A percentile compares a stretch with the other conserved stretches of the same genome.
Evolutionary conservation across 1,140 invertebrate species (phyloP).

Genomic region (Medauroidea extradentata): DNA sequence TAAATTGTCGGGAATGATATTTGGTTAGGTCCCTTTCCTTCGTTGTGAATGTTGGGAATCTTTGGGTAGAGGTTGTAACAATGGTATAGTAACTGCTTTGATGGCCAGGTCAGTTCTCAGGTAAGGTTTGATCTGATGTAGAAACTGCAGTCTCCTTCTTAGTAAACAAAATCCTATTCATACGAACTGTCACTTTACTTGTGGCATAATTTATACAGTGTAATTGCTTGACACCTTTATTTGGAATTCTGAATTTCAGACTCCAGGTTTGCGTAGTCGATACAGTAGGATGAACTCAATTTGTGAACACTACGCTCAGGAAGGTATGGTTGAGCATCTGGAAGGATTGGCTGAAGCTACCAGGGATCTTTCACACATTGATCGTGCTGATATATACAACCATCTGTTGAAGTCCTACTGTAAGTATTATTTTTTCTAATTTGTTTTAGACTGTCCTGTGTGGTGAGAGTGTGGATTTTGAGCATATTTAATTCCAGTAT

Average conservation of each 20-base stretch:
- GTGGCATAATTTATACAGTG: no score
- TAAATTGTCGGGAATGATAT: no score
- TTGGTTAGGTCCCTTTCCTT: no score
- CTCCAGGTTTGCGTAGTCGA: constrained; percentile 60
- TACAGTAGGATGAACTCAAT: constrained; percentile 51
- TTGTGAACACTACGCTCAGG: constrained; percentile 54
- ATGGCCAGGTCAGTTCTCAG: no score
- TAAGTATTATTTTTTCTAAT: constrained; percentile 34
- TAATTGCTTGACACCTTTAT: not conserved
- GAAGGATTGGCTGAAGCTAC: constrained; percentile 71
- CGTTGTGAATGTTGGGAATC: no score
- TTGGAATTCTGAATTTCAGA: constrained; percentile 39
- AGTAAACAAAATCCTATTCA: no score
- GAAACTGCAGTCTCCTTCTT: no score
- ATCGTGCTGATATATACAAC: constrained; percentile 68
- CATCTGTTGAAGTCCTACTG: constrained; percentile 65
- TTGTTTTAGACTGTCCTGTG: not conserved
- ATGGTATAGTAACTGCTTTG: no score
- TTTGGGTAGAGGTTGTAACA: no score
- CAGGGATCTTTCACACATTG: constrained; percentile 66
- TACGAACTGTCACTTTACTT: no score
- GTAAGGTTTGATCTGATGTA: no score
- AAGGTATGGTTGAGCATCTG: constrained; percentile 59
- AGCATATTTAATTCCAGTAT: not conserved
- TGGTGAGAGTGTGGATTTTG: not conserved